Evolutionary conservation across 2,113 vertebrate genomes (phyloP), one percentile per base, ranked within the genome.

Genomic region (Telmatochromis sp.): DNA sequence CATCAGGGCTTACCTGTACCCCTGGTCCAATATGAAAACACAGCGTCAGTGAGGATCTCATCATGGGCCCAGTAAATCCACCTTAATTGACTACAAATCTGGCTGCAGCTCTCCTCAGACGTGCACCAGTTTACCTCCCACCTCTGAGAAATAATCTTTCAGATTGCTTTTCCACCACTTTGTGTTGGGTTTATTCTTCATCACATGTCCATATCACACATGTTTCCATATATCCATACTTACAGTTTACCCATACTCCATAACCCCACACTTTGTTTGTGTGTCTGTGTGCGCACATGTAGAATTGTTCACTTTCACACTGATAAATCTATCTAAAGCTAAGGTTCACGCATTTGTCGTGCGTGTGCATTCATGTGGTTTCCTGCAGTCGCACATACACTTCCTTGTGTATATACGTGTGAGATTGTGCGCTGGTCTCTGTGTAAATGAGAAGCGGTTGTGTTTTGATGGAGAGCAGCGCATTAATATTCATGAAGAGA

Each of bases 1-100:
- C 85, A 68, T 84, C 87, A 88, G 89, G 92, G 95, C 96, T 96
- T 97, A 96, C 95, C 91, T 91, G 91, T 90, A 87, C 92, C 92
- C 87, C 79, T 31, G 35, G 87, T 90, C 94, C 92, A 94, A 96
- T 96, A 96, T 95, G 91, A 96, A 95, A 91, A 89, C 92, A 93
- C 91, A 79, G 88, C 93, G 23, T 85, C 87, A 73, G 90, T 87
- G 63, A 68, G 83, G 82, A 92, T 93, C 91, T 93, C 85, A 90
- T 90, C 86, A 85, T 84, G 65, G 86, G 75, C 45, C 80, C 75
- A 60, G 83, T 94, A 96, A 96, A 97, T 96, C 96, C 96, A 90
- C 87, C 87, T 94, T 96, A 96, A 96, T 96, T 97, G 95, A 94
- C 96, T 95, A 91, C 92, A 96, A 95, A 96, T 97, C 96, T 95